These are phyloP conservation scores for Notothenia coriiceps DNA, from an alignment of 2,113 vertebrate species.

Conservation along the genomic window DNA sequence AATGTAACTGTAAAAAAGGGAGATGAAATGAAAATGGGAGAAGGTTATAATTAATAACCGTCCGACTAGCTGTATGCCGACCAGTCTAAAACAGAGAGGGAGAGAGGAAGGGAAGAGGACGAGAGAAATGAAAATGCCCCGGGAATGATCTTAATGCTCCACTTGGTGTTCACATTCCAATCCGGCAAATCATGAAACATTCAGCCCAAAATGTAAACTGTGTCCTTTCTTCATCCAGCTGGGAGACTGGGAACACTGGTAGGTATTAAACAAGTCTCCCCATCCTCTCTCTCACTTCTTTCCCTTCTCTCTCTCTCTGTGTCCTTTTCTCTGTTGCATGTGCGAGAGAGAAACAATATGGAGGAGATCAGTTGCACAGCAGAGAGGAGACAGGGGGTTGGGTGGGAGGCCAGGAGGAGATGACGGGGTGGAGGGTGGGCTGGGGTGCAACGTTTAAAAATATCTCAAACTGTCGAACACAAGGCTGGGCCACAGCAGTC, in stretches of 20 bases:
- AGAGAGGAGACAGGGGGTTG: slow-evolving; percentile 46
- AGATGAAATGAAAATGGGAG: slow-evolving; percentile 44
- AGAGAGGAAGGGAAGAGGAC: slow-evolving; percentile 13
- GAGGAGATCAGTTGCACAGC: slow-evolving; percentile 51
- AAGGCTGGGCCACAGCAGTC: slow-evolving; percentile 56
- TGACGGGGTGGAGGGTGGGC: slow-evolving; percentile 63
- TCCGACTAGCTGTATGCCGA: slow-evolving; percentile 50
- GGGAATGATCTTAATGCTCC: slow-evolving; percentile 76
- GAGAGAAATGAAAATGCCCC: slow-evolving; percentile 64
- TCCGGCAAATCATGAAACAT: slow-evolving; percentile 70
- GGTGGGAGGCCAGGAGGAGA: slow-evolving; percentile 55
- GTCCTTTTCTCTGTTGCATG: slow-evolving; percentile 18
- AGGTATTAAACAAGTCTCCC: not conserved
- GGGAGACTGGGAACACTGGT: slow-evolving; percentile 45
- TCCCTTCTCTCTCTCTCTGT: slow-evolving; percentile 2
- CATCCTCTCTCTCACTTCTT: not conserved
- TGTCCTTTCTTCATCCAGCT: slow-evolving; percentile 53
- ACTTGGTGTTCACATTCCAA: slow-evolving; percentile 80
- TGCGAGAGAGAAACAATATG: slow-evolving; percentile 62
- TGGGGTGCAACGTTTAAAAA: slow-evolving; percentile 77
- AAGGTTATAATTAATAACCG: slow-evolving; percentile 57
- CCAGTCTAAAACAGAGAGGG: slow-evolving; percentile 37
- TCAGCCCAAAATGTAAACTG: slow-evolving; percentile 47
- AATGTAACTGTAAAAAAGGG: slow-evolving; percentile 30
- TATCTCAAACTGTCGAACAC: slow-evolving; percentile 69